Conservation (phyloP, 2,797 vertebrate species). For the Dermochelys coriacea region DNA sequence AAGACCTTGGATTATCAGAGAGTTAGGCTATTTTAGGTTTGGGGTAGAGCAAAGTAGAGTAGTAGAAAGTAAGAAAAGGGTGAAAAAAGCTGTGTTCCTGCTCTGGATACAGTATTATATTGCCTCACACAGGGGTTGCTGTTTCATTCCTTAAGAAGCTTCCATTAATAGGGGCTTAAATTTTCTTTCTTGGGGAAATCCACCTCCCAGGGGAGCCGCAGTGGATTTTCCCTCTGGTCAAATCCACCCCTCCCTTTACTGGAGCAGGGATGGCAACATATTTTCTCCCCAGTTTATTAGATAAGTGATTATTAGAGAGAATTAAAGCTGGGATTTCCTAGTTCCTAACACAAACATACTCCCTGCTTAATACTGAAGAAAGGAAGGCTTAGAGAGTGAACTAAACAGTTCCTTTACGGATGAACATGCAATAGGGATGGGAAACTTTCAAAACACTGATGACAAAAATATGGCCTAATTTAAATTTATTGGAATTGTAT, state of each 20-base stretch:
- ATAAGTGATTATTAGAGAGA: not conserved
- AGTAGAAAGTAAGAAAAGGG: conserved; percentile 1
- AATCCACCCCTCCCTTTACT: conserved; percentile 7
- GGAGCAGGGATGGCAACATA: not conserved
- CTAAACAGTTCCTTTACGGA: not conserved
- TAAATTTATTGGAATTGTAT: not conserved
- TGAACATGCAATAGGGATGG: not conserved
- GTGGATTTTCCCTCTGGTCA: not conserved
- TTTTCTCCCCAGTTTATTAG: conserved; percentile 1
- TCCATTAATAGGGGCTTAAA: conserved; percentile 4
- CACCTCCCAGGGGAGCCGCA: not conserved
- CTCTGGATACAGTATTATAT: not conserved
- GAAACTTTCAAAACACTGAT: not conserved
- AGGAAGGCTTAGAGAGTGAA: not conserved
- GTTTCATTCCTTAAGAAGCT: conserved; percentile 28
- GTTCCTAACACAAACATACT: conserved; percentile 20
- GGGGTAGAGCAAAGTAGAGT: not conserved
- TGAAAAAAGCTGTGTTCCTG: not conserved
- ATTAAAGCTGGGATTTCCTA: not conserved
- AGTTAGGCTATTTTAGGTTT: conserved; percentile 10
- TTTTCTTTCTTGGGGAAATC: conserved; percentile 23
- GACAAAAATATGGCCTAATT: not conserved
- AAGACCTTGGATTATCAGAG: conserved; percentile 4
- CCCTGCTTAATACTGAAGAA: conserved; percentile 32
- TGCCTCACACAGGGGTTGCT: not conserved